Evolutionary conservation across 2,888 invertebrate species (phyloP), one percentile per base, ranked within the genome.

Genomic region (Megastigmus dorsalis): DNA sequence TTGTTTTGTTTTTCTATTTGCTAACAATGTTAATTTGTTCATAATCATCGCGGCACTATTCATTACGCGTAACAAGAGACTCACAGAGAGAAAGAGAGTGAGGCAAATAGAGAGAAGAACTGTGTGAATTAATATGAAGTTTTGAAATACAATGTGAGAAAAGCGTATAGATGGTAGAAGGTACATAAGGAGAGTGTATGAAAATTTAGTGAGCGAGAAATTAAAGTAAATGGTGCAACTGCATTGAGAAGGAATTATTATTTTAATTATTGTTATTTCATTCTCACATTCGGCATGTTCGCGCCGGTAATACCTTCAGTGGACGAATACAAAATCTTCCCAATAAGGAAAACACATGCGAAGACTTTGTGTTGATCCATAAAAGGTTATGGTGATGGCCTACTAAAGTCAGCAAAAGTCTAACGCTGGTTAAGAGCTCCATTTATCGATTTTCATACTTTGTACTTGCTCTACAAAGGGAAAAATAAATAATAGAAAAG

Each of bases 41-140:
- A 60, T 60, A 38, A 73, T 67, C 72, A 70, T 70, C 66, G 57
- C 45, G 69, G 38, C 15, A 33, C 50, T 50, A 36, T 38, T 28
- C 48, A 9, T 55, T 23, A 15, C 36, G 55, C 70, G 70, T 41
- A 15, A 36, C 63, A n/a, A 54, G 43, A 77, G 33, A 65, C 30
- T 62, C 62, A 38, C 62, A 72, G 77, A 66, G 70, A 75, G 74
- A 74, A 74, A 74, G 77, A 72, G 70, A 74, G 71, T 63, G 59
- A 54, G 57, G 18, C 54, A 68, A n/a, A 67, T 63, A 72, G 62
- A 72, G 26, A 71, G 66, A 76, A 48, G 66, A 62, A 48, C 55
- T 65, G 45, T 72, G 55, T 71, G 30, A 20, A 45, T 36, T 50
- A 50, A 48, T 65, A 55, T 74, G 30, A 54, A 72, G 18, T n/a